phyloP scores from a whole-genome alignment of 2,797 vertebrate species.

The Chloroceryle amazona region DNA sequence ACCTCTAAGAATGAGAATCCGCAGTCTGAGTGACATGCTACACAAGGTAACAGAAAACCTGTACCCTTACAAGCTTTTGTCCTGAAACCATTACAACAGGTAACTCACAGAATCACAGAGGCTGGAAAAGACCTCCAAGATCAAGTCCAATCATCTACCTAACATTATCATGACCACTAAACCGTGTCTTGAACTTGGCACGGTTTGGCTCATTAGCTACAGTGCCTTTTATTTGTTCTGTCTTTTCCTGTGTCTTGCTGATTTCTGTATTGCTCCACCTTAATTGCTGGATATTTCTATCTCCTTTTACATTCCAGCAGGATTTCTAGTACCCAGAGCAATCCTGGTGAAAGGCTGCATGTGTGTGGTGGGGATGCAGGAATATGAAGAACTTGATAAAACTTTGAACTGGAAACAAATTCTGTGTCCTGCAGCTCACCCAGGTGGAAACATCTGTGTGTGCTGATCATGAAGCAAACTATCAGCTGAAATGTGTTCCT shows the following conservation, averaged over 20 bases:
- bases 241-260: background rate
- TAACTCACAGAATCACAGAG: too few relatives aligned
- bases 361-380: background rate
- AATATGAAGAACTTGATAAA: background rate
- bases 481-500: background rate
- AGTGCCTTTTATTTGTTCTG: background rate
- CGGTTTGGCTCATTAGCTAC: too few relatives aligned
- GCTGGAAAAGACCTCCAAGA: too few relatives aligned
- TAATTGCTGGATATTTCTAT: background rate
- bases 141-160: too few relatives aligned
- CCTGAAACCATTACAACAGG: background rate
- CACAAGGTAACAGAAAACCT: background rate
- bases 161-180: too few relatives aligned
- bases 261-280: background rate
- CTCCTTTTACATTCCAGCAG: background rate
- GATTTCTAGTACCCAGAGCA: background rate
- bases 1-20: background rate
- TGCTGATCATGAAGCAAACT: background rate
- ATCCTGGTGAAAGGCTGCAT: background rate
- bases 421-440: background rate
- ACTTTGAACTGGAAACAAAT: background rate
- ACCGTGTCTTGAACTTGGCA: background rate
- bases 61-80: background rate
- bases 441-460: background rate
- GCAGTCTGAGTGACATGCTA: too few relatives aligned